Conservation (phyloP, 2,113 vertebrate genomes). For the Paradisaea rubra region DNA sequence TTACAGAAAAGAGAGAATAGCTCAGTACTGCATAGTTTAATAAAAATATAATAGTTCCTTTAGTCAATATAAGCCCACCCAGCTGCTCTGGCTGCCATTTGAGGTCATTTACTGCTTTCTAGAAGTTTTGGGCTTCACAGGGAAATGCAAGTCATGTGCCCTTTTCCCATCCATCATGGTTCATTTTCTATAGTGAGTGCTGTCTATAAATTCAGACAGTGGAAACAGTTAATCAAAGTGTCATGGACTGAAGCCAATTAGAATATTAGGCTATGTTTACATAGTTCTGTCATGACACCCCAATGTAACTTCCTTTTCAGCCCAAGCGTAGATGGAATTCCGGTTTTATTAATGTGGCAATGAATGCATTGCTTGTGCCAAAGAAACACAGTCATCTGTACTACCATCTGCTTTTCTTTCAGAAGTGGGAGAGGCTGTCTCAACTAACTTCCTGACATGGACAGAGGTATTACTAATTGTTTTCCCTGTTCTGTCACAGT, state of each 20-base stretch:
- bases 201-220: not conserved
- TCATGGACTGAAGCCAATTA: not conserved
- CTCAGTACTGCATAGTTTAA: not conserved
- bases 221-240: not conserved
- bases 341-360: not conserved
- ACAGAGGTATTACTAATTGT: not conserved
- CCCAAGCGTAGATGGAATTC: not conserved
- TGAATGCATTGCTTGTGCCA: not conserved
- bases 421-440: not conserved
- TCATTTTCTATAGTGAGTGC: not conserved
- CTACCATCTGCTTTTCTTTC: not conserved
- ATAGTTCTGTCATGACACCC: not conserved
- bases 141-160: not conserved
- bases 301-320: constrained; percentile 11
- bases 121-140: not conserved
- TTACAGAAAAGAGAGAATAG: not conserved
- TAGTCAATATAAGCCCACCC: not conserved
- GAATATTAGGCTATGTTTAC: not conserved
- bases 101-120: not conserved
- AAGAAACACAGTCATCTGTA: not conserved
- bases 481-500: not conserved
- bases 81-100: not conserved
- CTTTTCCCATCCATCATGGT: not conserved
- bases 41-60: not conserved
- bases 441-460: not conserved